Conservation (phyloP, 2,113 vertebrate species). For the Rhabdomys dilectus region DNA sequence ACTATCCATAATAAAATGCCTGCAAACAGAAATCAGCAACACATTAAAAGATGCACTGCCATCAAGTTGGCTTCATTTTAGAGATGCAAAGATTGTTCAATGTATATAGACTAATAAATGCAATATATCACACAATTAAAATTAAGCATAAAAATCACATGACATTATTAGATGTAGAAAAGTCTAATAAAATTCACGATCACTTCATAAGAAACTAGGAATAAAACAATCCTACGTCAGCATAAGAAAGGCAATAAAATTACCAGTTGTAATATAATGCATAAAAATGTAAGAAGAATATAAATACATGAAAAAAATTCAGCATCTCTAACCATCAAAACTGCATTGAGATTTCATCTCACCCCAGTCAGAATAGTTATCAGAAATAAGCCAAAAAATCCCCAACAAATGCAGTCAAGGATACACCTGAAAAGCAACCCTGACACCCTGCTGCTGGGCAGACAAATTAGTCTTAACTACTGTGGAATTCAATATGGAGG, state of each 20-base stretch:
- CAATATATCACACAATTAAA: background rate
- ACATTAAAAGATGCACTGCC: background rate
- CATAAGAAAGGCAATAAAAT: background rate
- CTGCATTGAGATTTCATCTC: background rate
- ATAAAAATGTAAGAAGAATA: background rate
- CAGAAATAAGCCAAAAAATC: no score
- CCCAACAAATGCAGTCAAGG: background rate
- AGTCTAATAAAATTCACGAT: background rate
- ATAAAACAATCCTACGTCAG: background rate
- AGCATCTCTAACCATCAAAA: background rate
- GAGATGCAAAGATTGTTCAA: background rate
- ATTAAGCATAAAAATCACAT: background rate
- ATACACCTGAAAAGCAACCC: background rate
- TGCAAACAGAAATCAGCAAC: background rate
- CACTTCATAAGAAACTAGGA: background rate
- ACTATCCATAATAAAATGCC: background rate
- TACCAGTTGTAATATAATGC: no score
- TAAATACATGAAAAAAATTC: background rate
- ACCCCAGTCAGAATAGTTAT: background rate
- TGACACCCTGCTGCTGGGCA: background rate
- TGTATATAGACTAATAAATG: background rate
- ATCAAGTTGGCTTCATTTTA: background rate
- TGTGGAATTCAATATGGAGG: background rate
- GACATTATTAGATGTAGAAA: background rate
- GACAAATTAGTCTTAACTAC: background rate